phyloP scores from a whole-genome alignment of 2,113 vertebrate genomes.

The Excalfactoria chinensis region DNA sequence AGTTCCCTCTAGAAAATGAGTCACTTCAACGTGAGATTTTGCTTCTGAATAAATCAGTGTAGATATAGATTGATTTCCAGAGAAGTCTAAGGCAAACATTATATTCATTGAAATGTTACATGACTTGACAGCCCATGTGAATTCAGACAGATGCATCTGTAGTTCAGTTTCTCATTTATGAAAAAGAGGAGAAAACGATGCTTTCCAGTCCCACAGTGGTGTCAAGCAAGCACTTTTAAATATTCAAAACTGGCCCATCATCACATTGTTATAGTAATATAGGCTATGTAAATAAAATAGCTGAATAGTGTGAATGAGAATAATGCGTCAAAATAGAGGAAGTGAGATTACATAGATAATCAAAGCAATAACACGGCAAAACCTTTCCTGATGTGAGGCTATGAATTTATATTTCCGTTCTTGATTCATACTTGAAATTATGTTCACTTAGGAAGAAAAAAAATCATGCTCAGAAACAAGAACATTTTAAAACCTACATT shows the following conservation, averaged over 20 bases:
- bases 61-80: not conserved
- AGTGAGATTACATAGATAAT: not conserved
- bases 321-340: not conserved
- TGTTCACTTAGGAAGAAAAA: not conserved
- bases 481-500: conserved; percentile 23
- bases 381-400: not conserved
- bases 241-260: not conserved
- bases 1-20: not conserved
- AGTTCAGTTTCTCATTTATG: not conserved
- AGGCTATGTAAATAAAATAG: not conserved
- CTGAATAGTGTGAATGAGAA: not conserved
- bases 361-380: not conserved
- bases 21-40: not conserved
- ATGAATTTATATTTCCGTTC: not conserved
- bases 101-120: not conserved
- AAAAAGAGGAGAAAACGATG: not conserved
- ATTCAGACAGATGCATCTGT: not conserved
- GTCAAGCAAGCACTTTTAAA: not conserved
- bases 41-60: not conserved
- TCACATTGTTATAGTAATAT: not conserved
- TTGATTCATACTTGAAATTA: not conserved
- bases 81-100: not conserved
- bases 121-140: not conserved
- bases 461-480: not conserved
- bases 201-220: not conserved